Percentiles rank a stretch among this genome's conserved stretches.
Evolutionary conservation across 2,113 vertebrate species (phyloP).

Genomic region (Enhydra lutris): DNA sequence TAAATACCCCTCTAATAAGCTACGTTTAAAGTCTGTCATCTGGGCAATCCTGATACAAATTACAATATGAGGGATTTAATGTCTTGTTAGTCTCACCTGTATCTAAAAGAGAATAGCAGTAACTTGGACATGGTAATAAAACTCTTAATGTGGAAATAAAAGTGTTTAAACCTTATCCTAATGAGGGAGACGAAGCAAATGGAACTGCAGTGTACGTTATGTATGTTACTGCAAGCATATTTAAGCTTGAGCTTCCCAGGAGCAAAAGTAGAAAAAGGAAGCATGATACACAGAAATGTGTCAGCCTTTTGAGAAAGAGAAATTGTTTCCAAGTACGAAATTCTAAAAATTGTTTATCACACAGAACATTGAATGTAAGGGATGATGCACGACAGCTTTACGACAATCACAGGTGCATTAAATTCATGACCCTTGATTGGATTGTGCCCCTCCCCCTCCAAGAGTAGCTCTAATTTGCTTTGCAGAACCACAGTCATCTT

Average conservation of each 20-base stretch:
- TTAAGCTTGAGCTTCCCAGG: not conserved
- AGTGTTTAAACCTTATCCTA: not conserved
- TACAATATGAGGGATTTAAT: not conserved
- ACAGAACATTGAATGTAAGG: not conserved
- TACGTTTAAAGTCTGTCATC: not conserved
- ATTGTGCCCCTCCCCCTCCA: not conserved
- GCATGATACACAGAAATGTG: not conserved
- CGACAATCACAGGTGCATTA: not conserved
- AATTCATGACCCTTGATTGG: not conserved
- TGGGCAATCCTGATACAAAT: not conserved
- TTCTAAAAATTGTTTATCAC: slow-evolving; percentile 21
- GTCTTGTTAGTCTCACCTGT: not conserved
- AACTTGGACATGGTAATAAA: not conserved
- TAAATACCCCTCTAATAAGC: not conserved
- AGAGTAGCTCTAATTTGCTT: slow-evolving; percentile 17
- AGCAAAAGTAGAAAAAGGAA: not conserved
- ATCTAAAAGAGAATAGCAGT: not conserved
- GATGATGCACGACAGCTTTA: not conserved
- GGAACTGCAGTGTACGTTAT: not conserved
- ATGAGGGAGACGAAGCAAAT: not conserved
- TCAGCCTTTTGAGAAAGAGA: not conserved
- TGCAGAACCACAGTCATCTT: not conserved
- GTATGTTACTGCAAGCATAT: not conserved
- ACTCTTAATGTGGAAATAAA: not conserved
- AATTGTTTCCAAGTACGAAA: not conserved